Evolutionary conservation across 2,113 vertebrate genomes (phyloP).

Genomic region (Pelecanus crispus): DNA sequence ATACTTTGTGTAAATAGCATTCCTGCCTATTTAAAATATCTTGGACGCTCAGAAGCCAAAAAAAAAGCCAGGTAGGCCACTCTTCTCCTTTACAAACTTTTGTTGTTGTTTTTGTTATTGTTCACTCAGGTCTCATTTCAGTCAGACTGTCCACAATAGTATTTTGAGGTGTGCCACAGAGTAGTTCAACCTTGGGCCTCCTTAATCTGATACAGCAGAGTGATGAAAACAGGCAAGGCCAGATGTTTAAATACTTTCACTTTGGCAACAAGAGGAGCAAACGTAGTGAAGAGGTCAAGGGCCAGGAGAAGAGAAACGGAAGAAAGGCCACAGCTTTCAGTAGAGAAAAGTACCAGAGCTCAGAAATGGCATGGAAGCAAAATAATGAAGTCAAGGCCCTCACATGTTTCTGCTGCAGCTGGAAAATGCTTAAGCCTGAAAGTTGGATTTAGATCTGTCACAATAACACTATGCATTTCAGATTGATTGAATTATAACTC

Average conservation of each 20-base stretch:
- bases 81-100: not conserved
- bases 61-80: not conserved
- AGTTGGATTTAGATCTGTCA: constrained; percentile 26
- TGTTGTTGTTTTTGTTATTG: not conserved
- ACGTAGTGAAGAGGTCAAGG: constrained; percentile 60
- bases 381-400: constrained; percentile 51
- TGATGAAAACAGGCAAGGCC: constrained; percentile 64
- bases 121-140: not conserved
- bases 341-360: not conserved
- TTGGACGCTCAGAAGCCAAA: not conserved
- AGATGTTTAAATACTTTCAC: constrained; percentile 70
- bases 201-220: constrained; percentile 66
- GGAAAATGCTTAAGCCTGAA: not conserved
- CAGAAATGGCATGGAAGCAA: constrained; percentile 21
- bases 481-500: constrained; percentile 42
- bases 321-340: constrained; percentile 22
- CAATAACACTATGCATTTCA: constrained; percentile 9
- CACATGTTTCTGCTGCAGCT: constrained; percentile 23
- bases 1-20: not conserved
- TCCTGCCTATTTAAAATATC: not conserved
- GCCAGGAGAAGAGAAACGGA: constrained; percentile 17
- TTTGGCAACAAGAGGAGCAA: constrained; percentile 67
- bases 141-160: not conserved
- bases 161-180: constrained; percentile 46
- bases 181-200: constrained; percentile 60